Base-by-base conservation (phyloP, 2,888 invertebrate genomes). In the Diachrysia chrysitis region DNA sequence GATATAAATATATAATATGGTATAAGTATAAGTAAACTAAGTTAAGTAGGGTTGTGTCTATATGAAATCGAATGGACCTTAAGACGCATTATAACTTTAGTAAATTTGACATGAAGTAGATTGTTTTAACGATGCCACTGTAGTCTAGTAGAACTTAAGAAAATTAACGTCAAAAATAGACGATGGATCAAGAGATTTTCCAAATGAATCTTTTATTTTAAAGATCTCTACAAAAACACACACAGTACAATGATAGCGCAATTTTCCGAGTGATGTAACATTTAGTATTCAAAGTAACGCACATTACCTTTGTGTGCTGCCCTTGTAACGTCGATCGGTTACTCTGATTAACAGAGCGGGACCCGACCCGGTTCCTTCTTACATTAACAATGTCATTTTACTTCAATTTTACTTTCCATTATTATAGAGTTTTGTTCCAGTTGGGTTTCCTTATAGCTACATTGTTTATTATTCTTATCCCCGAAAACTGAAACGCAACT, bases 241-340 rank as follows among this genome's bases (percentile, higher is more conserved):
- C 42, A 23, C 12, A 19, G 21, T 12, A 58, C 55, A 66, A 55
- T 57, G 56, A 54, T 12, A 53, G 48, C 63, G 25, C 56, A 66
- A 66, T 64, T 56, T 64, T 37, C 14, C 12, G 37, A 14, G n/a
- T 67, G 54, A 73, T 70, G 78, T 76, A 80, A 83, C 54, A 59
- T 62, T 81, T 74, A 75, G 73, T 76, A 81, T 82, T 76, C 78
- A 78, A 76, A 81, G 76, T 78, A 70, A 63, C 54, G 69, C 69
- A 70, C 64, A 72, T 70, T 79, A 48, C 80, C 81, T 86, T 86
- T 88, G 85, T 87, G 75, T 67, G 72, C 58, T 79, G 89, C 85
- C 89, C 89, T 89, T 89, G 90, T 83, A 69, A 69, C 73, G 83
- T 84, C 85, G 82, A 89, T 88, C 84, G 74, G 81, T 85, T 86